These are phyloP conservation scores for Cephus sareptanus DNA, from an alignment of 2,888 invertebrate species.

Conservation along the genomic window DNA sequence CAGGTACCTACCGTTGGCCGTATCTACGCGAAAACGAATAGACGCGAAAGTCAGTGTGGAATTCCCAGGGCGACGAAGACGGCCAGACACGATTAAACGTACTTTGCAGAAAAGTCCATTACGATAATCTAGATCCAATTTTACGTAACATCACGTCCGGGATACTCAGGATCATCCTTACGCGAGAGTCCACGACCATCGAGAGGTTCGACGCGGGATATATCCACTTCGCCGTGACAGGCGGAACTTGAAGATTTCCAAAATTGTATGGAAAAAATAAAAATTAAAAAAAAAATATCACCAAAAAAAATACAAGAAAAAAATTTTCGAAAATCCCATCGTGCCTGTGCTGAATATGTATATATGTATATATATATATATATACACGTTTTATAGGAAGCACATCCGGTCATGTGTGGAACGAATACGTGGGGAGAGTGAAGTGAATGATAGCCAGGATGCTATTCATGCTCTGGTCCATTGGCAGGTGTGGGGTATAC, in stretches of 20 bases:
- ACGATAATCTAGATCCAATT: constrained; percentile 21
- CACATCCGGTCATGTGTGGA: constrained; percentile 17
- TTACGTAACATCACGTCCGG: constrained; percentile 5
- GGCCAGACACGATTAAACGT: constrained; percentile 13
- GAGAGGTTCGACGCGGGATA: background rate
- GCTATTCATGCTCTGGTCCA: constrained; percentile 35
- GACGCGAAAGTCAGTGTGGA: background rate
- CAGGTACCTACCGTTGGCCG: no score
- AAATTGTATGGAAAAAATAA: no score
- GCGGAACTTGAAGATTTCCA: no score
- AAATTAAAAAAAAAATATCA: no score
- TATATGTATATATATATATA: background rate
- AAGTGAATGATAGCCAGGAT: constrained; percentile 41
- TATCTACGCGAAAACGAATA: background rate
- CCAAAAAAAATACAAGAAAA: no score
- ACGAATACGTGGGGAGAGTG: constrained; percentile 9
- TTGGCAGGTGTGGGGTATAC: constrained; percentile 25
- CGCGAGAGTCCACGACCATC: background rate
- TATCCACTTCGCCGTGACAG: no score
- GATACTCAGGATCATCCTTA: background rate
- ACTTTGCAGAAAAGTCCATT: constrained; percentile 13
- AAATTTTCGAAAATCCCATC: constrained; percentile 19
- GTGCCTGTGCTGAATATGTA: background rate
- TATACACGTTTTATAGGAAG: constrained; percentile 4
- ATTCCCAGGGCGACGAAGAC: background rate